Conservation (phyloP, 2,888 invertebrate species). For the Aporophyla lueneburgensis region DNA sequence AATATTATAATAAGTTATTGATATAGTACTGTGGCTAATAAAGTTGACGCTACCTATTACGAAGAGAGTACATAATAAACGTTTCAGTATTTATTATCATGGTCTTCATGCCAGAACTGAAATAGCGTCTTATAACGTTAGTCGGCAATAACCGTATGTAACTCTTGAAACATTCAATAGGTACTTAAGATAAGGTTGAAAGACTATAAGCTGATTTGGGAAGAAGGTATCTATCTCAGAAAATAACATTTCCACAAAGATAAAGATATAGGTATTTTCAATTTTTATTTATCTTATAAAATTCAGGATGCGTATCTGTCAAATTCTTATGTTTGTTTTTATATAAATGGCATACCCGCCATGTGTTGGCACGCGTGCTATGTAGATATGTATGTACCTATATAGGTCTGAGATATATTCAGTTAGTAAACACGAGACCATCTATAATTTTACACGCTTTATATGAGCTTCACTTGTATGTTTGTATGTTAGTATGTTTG, state of each 20-base stretch:
- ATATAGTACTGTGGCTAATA: background rate
- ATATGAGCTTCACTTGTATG: too few species aligned
- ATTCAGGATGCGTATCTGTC: background rate
- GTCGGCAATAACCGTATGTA: slow-evolving; percentile 33
- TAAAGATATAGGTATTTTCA: background rate
- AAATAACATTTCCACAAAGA: background rate
- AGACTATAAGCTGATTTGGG: background rate
- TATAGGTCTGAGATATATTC: background rate
- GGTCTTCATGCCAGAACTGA: slow-evolving; percentile 17
- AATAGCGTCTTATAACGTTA: slow-evolving; percentile 25
- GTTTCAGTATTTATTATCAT: slow-evolving; percentile 31
- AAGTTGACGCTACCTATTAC: background rate
- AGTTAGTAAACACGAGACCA: background rate
- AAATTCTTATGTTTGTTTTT: background rate
- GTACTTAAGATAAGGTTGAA: background rate
- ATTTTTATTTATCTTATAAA: background rate
- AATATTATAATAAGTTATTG: slow-evolving; percentile 16
- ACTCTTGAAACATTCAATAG: slow-evolving; percentile 28
- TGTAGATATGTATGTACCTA: background rate
- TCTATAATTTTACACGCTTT: too few species aligned
- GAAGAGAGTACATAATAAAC: slow-evolving; percentile 14
- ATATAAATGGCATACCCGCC: background rate
- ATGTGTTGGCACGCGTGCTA: background rate
- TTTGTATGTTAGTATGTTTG: too few species aligned
- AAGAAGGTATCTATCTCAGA: background rate